Evolutionary conservation across 2,113 vertebrate species (phyloP).

Genomic region (Mastomys natalensis): DNA sequence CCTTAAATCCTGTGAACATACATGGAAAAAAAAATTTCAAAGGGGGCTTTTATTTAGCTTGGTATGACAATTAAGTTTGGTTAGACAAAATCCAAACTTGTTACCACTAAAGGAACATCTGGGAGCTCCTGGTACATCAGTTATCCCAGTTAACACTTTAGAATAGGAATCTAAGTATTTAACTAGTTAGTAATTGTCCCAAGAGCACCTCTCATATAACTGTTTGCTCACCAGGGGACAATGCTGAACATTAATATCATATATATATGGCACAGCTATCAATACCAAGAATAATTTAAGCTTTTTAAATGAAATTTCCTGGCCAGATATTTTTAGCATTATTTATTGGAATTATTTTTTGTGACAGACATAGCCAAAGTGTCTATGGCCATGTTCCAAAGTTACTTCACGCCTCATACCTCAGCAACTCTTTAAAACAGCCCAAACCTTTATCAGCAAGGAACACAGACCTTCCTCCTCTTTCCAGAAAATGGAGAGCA

Average conservation of each 20-base stretch:
- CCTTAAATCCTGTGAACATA: slow-evolving; percentile 48
- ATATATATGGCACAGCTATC: too few relatives aligned
- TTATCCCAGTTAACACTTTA: slow-evolving; percentile 43
- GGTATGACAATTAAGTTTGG: slow-evolving; percentile 1
- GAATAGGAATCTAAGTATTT: not conserved
- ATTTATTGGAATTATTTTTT: slow-evolving; percentile 49
- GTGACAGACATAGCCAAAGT: not conserved
- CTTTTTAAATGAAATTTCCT: slow-evolving; percentile 44
- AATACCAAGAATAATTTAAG: slow-evolving; percentile 42
- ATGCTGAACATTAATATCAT: not conserved
- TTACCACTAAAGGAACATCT: not conserved
- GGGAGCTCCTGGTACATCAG: not conserved
- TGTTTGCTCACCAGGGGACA: not conserved
- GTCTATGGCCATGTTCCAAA: slow-evolving; percentile 14
- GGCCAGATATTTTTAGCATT: slow-evolving; percentile 44
- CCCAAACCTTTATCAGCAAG: not conserved
- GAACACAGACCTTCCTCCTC: not conserved
- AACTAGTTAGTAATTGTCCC: not conserved
- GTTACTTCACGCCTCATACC: not conserved
- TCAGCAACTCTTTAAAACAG: slow-evolving; percentile 23
- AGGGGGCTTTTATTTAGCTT: not conserved
- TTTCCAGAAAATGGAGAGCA: not conserved
- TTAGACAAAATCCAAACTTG: slow-evolving; percentile 50
- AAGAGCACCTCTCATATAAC: not conserved
- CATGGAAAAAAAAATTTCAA: slow-evolving; percentile 45